A percentile compares a stretch with the other conserved stretches of the same genome.
Conservation (phyloP, 2,797 vertebrate species). For the Lagocephalus sceleratus region DNA sequence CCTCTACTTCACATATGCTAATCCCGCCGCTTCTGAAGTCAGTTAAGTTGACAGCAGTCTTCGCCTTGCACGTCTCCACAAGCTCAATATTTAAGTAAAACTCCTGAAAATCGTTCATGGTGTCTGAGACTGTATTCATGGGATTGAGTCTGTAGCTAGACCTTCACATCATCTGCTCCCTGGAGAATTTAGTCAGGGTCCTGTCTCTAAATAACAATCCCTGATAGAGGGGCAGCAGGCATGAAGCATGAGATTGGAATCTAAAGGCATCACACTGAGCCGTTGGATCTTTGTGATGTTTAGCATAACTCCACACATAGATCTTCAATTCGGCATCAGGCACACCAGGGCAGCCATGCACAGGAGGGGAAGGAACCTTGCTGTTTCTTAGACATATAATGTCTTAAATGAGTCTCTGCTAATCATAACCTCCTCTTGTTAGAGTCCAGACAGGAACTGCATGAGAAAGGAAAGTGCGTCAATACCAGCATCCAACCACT, state of each 20-base stretch:
- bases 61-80: too few relatives aligned
- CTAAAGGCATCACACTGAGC: constrained; percentile 75
- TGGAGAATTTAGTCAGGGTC: constrained; percentile 67
- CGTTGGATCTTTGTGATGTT: constrained; percentile 72
- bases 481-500: constrained; percentile 33
- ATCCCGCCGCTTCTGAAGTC: constrained; percentile 24
- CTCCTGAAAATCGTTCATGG: constrained; percentile 50
- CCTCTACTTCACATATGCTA: constrained; percentile 16
- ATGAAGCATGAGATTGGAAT: constrained; percentile 83
- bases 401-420: constrained; percentile 42
- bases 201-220: constrained; percentile 76
- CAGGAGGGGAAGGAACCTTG: constrained; percentile 25
- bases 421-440: constrained; percentile 40
- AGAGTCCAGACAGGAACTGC: constrained; percentile 35
- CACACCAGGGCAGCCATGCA: constrained; percentile 49
- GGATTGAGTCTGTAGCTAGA: constrained; percentile 63
- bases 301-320: constrained; percentile 74
- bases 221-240: constrained; percentile 75
- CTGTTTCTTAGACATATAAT: constrained; percentile 37
- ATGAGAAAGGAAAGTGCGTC: constrained; percentile 37
- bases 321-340: constrained; percentile 66
- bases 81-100: constrained; percentile 19
- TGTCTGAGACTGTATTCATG: constrained; percentile 56
- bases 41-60: constrained; percentile 46
- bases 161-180: constrained; percentile 67